Evolutionary conservation across 2,113 vertebrate species (phyloP), one percentile per base, ranked within the genome.

Genomic region (Istiophorus platypterus): DNA sequence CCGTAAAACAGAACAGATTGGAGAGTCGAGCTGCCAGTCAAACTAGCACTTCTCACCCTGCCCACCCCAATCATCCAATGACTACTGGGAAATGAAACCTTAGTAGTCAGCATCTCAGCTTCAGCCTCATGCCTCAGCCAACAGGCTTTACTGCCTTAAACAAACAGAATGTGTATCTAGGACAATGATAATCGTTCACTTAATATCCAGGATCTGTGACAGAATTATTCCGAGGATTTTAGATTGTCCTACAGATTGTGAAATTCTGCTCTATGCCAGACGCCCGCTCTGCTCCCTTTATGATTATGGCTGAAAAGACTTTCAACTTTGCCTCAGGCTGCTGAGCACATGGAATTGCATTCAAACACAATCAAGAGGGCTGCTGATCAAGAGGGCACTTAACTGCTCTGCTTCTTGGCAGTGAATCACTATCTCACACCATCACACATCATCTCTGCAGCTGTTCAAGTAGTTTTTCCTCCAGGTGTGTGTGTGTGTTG

Each of bases 111-210:
- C 9, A 1, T 77, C 77, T 80, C 8, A 72, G 78, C 73, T 67
- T 67, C 52, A 77, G 86, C 70, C 76, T 82, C 1, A 59, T 81
- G 80, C 86, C 74, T 85, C 86, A 83, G 69, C 85, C 79, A 64
- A 79, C 78, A 67, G 78, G 76, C 80, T 73, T 81, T 66, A 59
- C 45, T 78, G 77, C 79, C 76, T 91, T 82, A 81, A 31, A 64
- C 64, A 45, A 80, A 78, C 81, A 80, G 82, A 82, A 76, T 58
- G 65, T 78, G 27, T 52, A 64, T 70, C 75, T 72, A 76, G 87
- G 87, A 86, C 72, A 76, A 49, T 72, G 29, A 81, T 80, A 49
- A 76, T 80, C 72, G 78, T 72, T 61, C 56, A 81, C 54, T 64
- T 63, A 63, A 65, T 62, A 82, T 67, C 68, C 24, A 67, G 52